Conservation (phyloP, 2,113 vertebrate genomes). For the Monopterus albus region DNA sequence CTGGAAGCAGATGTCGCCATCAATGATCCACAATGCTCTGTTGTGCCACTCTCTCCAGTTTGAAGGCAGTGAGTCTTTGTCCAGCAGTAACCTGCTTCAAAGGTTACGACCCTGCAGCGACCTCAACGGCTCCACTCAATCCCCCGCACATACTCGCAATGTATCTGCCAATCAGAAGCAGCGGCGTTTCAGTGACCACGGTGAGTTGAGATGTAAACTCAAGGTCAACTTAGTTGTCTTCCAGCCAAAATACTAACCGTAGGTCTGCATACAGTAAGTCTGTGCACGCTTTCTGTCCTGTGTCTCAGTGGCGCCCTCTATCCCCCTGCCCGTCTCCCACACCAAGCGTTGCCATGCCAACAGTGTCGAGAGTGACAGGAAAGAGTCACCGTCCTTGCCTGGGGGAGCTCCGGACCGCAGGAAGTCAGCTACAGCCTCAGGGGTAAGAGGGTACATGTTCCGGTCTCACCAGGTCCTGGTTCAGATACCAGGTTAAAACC, state of each 20-base stretch:
- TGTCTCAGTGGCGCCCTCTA: constrained; percentile 88
- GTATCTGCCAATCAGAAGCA: constrained; percentile 92
- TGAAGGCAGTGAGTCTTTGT: constrained; percentile 87
- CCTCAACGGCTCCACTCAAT: constrained; percentile 89
- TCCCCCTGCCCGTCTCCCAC: constrained; percentile 90
- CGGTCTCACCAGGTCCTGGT: background rate
- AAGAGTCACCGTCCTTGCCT: constrained; percentile 88
- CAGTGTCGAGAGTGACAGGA: constrained; percentile 90
- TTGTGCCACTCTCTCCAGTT: constrained; percentile 77
- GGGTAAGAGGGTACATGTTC: constrained; percentile 81
- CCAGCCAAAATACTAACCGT: too few relatives aligned
- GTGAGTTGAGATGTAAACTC: too few relatives aligned
- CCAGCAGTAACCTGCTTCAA: constrained; percentile 86
- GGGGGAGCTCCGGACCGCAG: constrained; percentile 89
- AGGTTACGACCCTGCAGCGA: constrained; percentile 91
- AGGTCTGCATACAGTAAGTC: too few relatives aligned
- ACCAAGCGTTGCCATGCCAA: constrained; percentile 90
- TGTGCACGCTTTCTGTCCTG: background rate
- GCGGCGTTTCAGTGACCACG: constrained; percentile 93
- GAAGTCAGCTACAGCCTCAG: constrained; percentile 86
- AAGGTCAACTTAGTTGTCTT: too few relatives aligned
- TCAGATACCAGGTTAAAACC: too few relatives aligned
- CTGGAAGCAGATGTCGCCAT: background rate
- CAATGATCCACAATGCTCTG: constrained; percentile 9
- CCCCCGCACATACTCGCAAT: constrained; percentile 89